Percentiles rank a stretch among this genome's conserved stretches.
These are phyloP conservation scores for Vireo altiloquus DNA, from an alignment of 2,113 vertebrate genomes.

Conservation along the genomic window DNA sequence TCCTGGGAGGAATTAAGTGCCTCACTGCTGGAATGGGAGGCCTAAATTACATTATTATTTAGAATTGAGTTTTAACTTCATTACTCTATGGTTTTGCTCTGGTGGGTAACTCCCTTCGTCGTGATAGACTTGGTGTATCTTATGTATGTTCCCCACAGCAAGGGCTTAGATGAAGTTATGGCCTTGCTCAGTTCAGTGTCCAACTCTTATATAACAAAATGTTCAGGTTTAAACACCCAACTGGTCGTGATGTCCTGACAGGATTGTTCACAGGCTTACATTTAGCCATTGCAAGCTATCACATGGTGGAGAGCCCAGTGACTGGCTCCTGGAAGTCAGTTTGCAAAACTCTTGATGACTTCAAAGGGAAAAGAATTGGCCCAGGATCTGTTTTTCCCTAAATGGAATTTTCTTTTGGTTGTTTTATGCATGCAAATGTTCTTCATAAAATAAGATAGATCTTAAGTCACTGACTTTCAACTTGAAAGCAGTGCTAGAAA, in stretches of 20 bases:
- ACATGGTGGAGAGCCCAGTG: not conserved
- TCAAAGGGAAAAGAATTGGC: constrained; percentile 23
- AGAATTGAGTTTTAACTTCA: constrained; percentile 27
- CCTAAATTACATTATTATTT: constrained; percentile 50
- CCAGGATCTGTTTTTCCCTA: not conserved
- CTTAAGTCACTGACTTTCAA: not conserved
- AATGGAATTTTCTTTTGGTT: not conserved
- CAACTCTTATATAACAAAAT: not conserved
- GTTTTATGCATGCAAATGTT: not conserved
- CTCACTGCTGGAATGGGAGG: constrained; percentile 26
- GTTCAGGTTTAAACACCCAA: not conserved
- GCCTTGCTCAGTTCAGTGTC: not conserved
- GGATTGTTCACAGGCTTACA: not conserved
- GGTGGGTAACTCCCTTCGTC: not conserved
- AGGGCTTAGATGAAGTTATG: not conserved
- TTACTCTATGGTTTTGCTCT: not conserved
- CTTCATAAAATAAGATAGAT: not conserved
- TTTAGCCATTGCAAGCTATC: not conserved
- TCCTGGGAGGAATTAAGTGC: constrained; percentile 50
- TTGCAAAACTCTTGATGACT: not conserved
- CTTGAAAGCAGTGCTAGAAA: not conserved
- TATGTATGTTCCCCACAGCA: not conserved
- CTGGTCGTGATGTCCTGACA: not conserved
- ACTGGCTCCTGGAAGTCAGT: not conserved
- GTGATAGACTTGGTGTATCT: not conserved